phyloP scores from a whole-genome alignment of 2,797 vertebrate genomes.

The Xyrichtys novacula region DNA sequence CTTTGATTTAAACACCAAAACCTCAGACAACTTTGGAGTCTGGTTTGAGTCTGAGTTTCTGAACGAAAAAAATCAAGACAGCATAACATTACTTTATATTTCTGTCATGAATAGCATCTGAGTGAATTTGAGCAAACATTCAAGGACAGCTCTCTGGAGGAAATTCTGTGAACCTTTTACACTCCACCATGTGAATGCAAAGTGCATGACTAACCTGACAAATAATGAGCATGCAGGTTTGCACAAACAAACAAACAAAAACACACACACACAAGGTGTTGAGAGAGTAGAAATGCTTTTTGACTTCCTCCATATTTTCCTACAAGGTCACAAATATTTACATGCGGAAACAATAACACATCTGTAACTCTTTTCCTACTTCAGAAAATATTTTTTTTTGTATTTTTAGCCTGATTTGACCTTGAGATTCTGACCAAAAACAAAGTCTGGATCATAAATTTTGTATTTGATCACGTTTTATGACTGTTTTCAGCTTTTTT shows the following conservation, averaged over 20 bases:
- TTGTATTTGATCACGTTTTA: background rate
- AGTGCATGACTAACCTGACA: slow-evolving; percentile 53
- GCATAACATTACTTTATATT: slow-evolving; percentile 44
- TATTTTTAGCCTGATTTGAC: background rate
- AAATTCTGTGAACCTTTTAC: slow-evolving; percentile 41
- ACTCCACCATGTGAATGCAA: slow-evolving; percentile 49
- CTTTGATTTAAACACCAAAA: slow-evolving; percentile 48
- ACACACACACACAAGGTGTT: slow-evolving; percentile 16
- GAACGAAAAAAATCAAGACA: slow-evolving; percentile 20
- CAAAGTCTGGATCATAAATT: background rate
- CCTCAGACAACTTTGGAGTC: slow-evolving; percentile 33
- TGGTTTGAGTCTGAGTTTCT: slow-evolving; percentile 15
- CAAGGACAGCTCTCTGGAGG: slow-evolving; percentile 53
- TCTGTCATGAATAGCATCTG: slow-evolving; percentile 46
- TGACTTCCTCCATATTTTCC: slow-evolving; percentile 46
- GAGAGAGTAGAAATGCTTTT: slow-evolving; percentile 52
- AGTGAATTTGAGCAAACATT: slow-evolving; percentile 44
- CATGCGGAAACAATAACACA: slow-evolving; percentile 50
- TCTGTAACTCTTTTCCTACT: slow-evolving; percentile 37
- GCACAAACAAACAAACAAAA: slow-evolving; percentile 4
- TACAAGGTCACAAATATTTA: slow-evolving; percentile 72
- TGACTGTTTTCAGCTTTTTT: background rate
- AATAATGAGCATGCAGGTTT: slow-evolving; percentile 41
- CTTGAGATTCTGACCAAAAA: slow-evolving; percentile 8
- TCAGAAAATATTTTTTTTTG: background rate